Base-by-base conservation (phyloP, 1,140 invertebrate genomes). In the Rhagoletis pomonella region DNA sequence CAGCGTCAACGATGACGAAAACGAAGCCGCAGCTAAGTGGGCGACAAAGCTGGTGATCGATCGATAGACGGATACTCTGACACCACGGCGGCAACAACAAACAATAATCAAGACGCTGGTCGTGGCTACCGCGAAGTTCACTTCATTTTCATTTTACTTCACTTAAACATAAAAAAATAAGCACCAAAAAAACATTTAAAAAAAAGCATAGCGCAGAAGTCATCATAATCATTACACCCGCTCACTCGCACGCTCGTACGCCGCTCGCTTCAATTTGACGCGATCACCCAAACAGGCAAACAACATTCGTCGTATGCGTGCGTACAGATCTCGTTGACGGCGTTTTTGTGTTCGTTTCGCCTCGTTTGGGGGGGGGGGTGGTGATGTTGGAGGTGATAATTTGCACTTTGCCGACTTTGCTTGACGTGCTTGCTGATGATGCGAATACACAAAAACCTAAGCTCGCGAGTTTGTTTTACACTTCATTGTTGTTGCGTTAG, bases 131-230 rank as follows among this genome's bases (percentile, higher is more conserved):
- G 73, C 42, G 73, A n/a, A 81, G 73, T 81, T 58, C 73, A 81
- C 47, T 81, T 81, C 73, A 81, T 55, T 81, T 44, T 29, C 73
- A 81, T 47, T 73, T 73, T 47, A 73, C 39, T 73, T 73, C 39
- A 73, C 14, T 73, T 73, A 42, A 67, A 67, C 10, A 1, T 3
- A 19, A 42, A 67, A 3, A 67, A 67, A 67, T 39, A 67, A 42
- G 2, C 60, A 62, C 9, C 4, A 62, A 14, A n/a, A 62, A 62
- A 62, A 73, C 12, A 73, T 1, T 4, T 2, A 19, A 69, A 44
- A 39, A 17, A 50, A 77, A 9, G 4, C 69, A 50, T 29, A 29
- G 29, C 29, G 29, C 29, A 29, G 29, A 29, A 29, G 29, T 29
- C 73, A 44, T 47, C 73, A 81, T 9, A 55, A 50, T 55, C 73